A percentile compares a stretch with the other conserved stretches of the same genome.
These are phyloP conservation scores for Tapirus terrestris DNA, from an alignment of 2,113 vertebrate genomes.

Conservation along the genomic window DNA sequence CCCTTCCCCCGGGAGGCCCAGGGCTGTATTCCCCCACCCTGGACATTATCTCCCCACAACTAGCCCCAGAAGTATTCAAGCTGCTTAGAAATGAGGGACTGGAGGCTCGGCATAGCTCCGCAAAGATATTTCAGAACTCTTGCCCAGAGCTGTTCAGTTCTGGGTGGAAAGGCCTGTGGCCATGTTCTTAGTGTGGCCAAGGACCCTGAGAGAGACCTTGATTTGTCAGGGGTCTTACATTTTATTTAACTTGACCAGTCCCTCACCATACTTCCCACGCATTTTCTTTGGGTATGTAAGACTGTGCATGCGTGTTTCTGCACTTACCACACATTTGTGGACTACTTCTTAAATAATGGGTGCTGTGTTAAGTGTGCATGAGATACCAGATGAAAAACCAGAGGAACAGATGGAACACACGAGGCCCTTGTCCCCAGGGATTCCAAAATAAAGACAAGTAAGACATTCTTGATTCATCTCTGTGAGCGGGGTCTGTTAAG, in stretches of 20 bases:
- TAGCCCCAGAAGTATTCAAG: neutral
- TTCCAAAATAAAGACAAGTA: neutral
- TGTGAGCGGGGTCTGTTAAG: neutral
- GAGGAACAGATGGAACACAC: neutral
- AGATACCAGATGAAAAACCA: neutral
- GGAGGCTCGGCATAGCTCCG: neutral
- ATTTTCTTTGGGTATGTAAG: neutral
- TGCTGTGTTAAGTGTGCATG: neutral
- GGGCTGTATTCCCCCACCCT: neutral
- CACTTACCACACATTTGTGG: neutral
- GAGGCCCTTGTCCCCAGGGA: neutral
- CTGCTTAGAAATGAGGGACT: neutral
- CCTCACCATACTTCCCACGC: neutral
- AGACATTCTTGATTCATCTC: neutral
- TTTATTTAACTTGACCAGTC: neutral
- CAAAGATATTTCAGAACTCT: neutral
- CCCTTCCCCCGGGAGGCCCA: neutral
- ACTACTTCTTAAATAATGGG: neutral
- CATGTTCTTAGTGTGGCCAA: neutral
- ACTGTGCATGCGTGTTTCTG: neutral
- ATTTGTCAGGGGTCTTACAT: neutral
- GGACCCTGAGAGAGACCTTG: neutral
- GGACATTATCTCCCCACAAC: neutral
- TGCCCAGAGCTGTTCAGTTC: neutral
- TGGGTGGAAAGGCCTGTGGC: neutral